A percentile compares a stretch with the other conserved stretches of the same genome.
Evolutionary conservation across 2,113 vertebrate genomes (phyloP).

Genomic region (Regulus satrapa): DNA sequence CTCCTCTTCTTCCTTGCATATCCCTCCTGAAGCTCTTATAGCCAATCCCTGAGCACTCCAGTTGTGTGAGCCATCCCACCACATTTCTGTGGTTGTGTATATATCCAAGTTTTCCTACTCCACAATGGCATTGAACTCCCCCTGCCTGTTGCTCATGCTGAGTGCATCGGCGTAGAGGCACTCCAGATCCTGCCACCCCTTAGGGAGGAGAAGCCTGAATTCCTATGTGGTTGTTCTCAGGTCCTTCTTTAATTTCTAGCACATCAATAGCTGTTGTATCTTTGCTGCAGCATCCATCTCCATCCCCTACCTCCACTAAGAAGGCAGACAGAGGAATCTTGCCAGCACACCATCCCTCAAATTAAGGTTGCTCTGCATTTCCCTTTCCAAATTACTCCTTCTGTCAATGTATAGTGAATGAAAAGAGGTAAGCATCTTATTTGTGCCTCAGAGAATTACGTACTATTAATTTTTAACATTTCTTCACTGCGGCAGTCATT

Average conservation of each 20-base stretch:
- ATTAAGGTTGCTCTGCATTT: background rate
- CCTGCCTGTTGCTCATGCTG: background rate
- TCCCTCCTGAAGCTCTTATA: background rate
- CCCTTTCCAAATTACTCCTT: background rate
- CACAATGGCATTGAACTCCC: background rate
- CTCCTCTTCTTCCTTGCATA: background rate
- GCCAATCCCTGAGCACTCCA: background rate
- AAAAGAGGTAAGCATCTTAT: background rate
- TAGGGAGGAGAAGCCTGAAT: background rate
- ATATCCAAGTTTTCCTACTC: background rate
- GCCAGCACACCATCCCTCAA: background rate
- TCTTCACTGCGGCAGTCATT: background rate
- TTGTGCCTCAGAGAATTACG: background rate
- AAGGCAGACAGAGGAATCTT: background rate
- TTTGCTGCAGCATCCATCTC: background rate
- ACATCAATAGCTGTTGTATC: too few relatives aligned
- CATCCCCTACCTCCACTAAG: background rate
- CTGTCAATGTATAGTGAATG: background rate
- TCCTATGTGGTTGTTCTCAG: background rate
- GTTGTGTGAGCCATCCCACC: background rate
- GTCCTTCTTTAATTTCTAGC: background rate
- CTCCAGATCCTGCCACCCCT: background rate
- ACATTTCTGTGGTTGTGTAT: accelerated
- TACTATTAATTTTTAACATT: background rate
- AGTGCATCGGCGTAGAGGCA: accelerated